Evolutionary conservation across 2,888 invertebrate species (phyloP).

Genomic region (Bombylius discolor): DNA sequence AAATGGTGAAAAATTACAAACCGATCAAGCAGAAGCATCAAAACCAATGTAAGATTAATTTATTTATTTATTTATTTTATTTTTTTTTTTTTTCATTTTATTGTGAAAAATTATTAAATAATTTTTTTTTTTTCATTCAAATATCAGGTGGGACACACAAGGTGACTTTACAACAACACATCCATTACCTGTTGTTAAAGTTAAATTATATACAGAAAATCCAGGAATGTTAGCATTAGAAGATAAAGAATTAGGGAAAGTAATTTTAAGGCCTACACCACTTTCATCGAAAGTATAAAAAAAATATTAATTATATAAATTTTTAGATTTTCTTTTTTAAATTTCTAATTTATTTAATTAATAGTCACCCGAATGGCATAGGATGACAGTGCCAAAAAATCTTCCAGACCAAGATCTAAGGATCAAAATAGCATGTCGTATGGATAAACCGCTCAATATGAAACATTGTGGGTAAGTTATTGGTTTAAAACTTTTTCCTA

Average conservation of each 20-base stretch:
- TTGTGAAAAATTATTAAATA: neutral
- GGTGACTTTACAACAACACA: slow-evolving; percentile 98
- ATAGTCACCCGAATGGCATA: slow-evolving; percentile 93
- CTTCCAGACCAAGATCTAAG: slow-evolving; percentile 88
- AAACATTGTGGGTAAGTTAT: slow-evolving; percentile 84
- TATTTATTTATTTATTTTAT: neutral
- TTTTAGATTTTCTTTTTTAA: neutral
- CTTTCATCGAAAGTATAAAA: slow-evolving; percentile 63
- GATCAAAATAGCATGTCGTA: slow-evolving; percentile 94
- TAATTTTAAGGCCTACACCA: slow-evolving; percentile 74
- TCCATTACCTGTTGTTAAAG: slow-evolving; percentile 92
- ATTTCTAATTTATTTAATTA: neutral
- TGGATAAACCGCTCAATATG: slow-evolving; percentile 98
- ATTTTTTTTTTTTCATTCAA: neutral
- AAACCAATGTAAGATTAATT: slow-evolving; percentile 72
- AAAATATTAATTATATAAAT: neutral
- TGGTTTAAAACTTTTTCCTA: neutral
- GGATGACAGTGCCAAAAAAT: slow-evolving; percentile 91
- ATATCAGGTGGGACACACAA: slow-evolving; percentile 92
- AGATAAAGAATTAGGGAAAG: slow-evolving; percentile 96
- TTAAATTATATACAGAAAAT: slow-evolving; percentile 95
- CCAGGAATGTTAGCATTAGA: slow-evolving; percentile 95
- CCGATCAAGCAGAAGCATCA: slow-evolving; percentile 98
- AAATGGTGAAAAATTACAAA: slow-evolving; percentile 96
- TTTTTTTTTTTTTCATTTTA: neutral